phyloP scores from a whole-genome alignment of 2,113 vertebrate species.

The Indri indri region DNA sequence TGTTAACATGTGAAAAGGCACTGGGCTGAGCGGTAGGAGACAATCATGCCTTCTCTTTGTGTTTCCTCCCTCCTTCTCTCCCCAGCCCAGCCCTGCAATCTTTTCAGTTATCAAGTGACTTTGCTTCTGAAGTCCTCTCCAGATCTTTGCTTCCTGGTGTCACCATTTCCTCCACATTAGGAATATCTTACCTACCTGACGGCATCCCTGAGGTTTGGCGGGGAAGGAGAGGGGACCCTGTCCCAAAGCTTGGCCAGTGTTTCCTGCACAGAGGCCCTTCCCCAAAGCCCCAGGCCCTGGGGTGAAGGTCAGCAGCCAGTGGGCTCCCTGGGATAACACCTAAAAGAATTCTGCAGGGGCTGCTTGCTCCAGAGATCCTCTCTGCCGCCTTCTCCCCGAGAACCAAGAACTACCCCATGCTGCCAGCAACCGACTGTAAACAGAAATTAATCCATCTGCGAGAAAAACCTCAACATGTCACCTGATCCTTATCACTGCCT shows the following conservation, averaged over 20 bases:
- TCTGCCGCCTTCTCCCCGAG: slow-evolving; percentile 47
- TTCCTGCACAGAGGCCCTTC: no score
- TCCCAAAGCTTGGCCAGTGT: background rate
- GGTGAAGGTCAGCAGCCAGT: background rate
- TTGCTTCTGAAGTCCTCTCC: background rate
- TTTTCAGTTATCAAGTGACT: background rate
- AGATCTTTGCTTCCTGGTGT: background rate
- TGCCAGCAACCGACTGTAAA: slow-evolving; percentile 73
- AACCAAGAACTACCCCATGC: slow-evolving; percentile 53
- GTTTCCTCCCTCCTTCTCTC: background rate
- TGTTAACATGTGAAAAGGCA: background rate
- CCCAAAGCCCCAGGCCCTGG: background rate
- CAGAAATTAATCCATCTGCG: slow-evolving; percentile 84
- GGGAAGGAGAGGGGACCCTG: background rate
- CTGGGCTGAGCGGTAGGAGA: background rate
- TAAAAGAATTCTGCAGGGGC: background rate
- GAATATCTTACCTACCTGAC: background rate
- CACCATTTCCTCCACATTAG: background rate
- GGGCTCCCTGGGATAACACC: slow-evolving; percentile 32
- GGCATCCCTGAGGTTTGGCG: background rate
- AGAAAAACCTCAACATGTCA: slow-evolving; percentile 81
- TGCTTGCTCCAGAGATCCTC: background rate
- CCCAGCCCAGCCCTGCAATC: background rate
- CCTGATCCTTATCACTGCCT: slow-evolving; percentile 80
- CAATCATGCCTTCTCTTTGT: background rate